These are phyloP conservation scores for Premnoplex brunnescens DNA, from an alignment of 2,797 vertebrate genomes.

Conservation along the genomic window DNA sequence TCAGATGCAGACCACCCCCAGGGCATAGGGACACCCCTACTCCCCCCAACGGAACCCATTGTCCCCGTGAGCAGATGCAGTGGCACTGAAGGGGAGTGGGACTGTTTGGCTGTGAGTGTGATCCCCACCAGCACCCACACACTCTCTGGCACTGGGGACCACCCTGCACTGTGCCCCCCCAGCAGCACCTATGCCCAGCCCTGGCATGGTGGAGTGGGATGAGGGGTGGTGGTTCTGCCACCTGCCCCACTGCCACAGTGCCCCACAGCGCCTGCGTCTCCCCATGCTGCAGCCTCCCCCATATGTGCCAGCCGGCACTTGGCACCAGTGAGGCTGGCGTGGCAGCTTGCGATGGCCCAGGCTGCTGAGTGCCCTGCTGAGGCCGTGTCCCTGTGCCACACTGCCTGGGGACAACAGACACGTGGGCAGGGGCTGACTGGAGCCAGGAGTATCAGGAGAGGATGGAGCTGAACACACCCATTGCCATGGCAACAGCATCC, in stretches of 20 bases:
- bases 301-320: background rate
- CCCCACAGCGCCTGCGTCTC: slow-evolving; percentile 24
- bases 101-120: rapidly evolving
- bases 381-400: background rate
- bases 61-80: background rate
- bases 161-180: no score
- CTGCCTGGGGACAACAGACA: background rate
- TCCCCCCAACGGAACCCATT: no score
- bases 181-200: background rate
- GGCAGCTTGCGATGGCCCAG: background rate
- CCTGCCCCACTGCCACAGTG: background rate
- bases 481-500: background rate
- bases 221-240: background rate
- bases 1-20: background rate
- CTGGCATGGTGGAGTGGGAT: rapidly evolving
- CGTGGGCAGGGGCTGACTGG: rapidly evolving
- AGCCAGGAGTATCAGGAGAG: background rate
- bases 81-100: background rate
- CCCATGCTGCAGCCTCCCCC: background rate
- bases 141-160: background rate
- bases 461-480: background rate
- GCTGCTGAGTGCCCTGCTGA: background rate
- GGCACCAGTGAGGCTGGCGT: background rate
- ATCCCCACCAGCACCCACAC: background rate
- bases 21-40: background rate